A percentile compares a stretch with the other conserved stretches of the same genome.
These are phyloP conservation scores for Uropetala carovei DNA, from an alignment of 2,888 invertebrate genomes.

Conservation along the genomic window DNA sequence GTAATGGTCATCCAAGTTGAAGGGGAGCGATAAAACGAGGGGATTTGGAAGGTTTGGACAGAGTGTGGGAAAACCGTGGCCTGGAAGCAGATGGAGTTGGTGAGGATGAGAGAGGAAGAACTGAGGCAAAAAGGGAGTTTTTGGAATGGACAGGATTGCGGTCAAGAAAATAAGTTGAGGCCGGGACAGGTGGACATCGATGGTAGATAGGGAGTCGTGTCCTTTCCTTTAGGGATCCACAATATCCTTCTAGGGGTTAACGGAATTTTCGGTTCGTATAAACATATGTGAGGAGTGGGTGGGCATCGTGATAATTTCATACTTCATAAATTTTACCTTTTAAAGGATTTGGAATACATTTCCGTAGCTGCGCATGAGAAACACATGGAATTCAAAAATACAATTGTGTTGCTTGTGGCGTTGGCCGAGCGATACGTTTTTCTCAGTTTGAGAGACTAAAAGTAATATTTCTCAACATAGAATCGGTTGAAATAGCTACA, in stretches of 20 bases:
- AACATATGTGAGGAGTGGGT: not conserved
- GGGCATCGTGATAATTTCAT: too few relatives aligned
- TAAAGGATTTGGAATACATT: too few relatives aligned
- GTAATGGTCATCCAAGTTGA: conserved; percentile 26
- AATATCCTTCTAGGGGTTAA: not conserved
- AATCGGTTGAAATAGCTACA: too few relatives aligned
- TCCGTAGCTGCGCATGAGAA: too few relatives aligned
- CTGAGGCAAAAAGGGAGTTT: conserved; percentile 14
- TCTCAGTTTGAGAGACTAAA: too few relatives aligned
- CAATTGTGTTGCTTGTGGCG: too few relatives aligned
- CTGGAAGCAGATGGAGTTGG: not conserved
- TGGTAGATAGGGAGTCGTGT: conserved; percentile 44
- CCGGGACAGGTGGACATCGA: conserved; percentile 56
- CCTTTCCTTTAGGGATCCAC: conserved; percentile 3
- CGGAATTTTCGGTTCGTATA: not conserved
- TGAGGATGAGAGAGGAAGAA: not conserved
- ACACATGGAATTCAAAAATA: too few relatives aligned
- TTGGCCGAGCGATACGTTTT: too few relatives aligned
- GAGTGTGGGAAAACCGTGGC: conserved; percentile 53
- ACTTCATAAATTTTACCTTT: too few relatives aligned
- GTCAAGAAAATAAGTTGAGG: not conserved
- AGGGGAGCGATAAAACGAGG: conserved; percentile 22
- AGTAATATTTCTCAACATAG: too few relatives aligned
- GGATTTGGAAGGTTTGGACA: conserved; percentile 44
- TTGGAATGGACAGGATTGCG: conserved; percentile 30